A percentile compares a stretch with the other conserved stretches of the same genome.
phyloP scores from a whole-genome alignment of 2,113 vertebrate species.

The Enhydra lutris region DNA sequence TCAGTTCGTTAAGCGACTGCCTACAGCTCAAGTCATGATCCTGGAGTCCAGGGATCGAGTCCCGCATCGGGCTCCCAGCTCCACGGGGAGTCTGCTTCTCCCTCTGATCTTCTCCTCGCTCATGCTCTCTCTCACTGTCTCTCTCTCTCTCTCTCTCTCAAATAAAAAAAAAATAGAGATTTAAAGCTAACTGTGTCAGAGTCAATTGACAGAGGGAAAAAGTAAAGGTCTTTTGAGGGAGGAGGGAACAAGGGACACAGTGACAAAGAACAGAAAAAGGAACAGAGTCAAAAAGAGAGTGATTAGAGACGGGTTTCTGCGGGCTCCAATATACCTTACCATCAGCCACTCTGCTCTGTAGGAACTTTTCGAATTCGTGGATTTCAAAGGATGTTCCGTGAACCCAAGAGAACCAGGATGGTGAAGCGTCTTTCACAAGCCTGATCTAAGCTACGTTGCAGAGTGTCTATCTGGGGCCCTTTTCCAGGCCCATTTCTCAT shows the following conservation, averaged over 20 bases:
- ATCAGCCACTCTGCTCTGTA: fast-evolving
- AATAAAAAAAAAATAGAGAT: neutral
- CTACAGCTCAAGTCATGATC: no score
- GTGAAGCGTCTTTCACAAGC: neutral
- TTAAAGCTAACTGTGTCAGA: neutral
- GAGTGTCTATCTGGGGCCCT: neutral
- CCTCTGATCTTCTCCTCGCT: no score
- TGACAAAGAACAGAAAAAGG: neutral
- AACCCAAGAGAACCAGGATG: neutral
- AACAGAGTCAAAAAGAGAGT: neutral
- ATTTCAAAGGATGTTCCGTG: neutral
- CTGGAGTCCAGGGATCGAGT: no score
- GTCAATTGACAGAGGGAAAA: neutral
- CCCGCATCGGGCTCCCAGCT: no score
- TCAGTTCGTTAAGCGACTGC: no score
- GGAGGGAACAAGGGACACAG: neutral
- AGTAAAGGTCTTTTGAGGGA: neutral
- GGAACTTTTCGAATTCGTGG: neutral
- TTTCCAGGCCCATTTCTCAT: neutral
- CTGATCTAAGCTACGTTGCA: neutral
- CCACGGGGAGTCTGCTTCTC: no score
- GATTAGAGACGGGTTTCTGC: neutral
- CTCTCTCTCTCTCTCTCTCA: no score
- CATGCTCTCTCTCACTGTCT: no score
- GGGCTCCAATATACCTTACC: fast-evolving